Evolutionary conservation across 37 sponge, comb jelly and placozoan species (phyloP).

Genomic region (Oscarella lobularis): DNA sequence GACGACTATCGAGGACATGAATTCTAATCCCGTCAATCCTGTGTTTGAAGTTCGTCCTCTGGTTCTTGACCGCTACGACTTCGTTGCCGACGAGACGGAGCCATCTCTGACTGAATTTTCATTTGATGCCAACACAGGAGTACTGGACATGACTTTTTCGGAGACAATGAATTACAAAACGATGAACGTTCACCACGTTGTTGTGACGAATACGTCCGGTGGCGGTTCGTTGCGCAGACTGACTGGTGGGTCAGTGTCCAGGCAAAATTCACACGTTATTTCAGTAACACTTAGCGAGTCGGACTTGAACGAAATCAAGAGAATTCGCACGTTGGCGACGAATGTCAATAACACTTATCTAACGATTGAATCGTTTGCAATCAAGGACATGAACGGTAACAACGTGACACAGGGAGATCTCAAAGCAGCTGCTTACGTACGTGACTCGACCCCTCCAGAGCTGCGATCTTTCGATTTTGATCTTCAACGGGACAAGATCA

Average conservation of each 20-base stretch:
- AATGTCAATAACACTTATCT: slow-evolving; percentile 42
- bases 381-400: slow-evolving; percentile 73
- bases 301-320: slow-evolving; percentile 59
- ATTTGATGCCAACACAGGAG: slow-evolving; percentile 43
- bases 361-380: slow-evolving; percentile 17
- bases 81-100: neutral
- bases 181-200: neutral
- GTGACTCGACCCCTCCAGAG: slow-evolving; percentile 28
- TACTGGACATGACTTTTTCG: slow-evolving; percentile 45
- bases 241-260: slow-evolving; percentile 16
- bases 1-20: slow-evolving; percentile 53
- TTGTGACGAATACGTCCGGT: neutral
- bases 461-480: slow-evolving; percentile 43
- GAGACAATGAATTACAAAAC: slow-evolving; percentile 42
- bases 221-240: slow-evolving; percentile 11
- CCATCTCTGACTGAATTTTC: slow-evolving; percentile 31
- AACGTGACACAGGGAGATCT: slow-evolving; percentile 13
- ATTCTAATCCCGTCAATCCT: neutral
- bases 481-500: slow-evolving; percentile 34
- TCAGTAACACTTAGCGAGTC: slow-evolving; percentile 15
- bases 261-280: slow-evolving; percentile 21
- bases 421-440: neutral
- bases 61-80: slow-evolving; percentile 4
- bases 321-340: slow-evolving; percentile 38
- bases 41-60: slow-evolving; percentile 17